Evolutionary conservation across 2,888 invertebrate genomes (phyloP).

Genomic region (Ferdinandea cuprea): DNA sequence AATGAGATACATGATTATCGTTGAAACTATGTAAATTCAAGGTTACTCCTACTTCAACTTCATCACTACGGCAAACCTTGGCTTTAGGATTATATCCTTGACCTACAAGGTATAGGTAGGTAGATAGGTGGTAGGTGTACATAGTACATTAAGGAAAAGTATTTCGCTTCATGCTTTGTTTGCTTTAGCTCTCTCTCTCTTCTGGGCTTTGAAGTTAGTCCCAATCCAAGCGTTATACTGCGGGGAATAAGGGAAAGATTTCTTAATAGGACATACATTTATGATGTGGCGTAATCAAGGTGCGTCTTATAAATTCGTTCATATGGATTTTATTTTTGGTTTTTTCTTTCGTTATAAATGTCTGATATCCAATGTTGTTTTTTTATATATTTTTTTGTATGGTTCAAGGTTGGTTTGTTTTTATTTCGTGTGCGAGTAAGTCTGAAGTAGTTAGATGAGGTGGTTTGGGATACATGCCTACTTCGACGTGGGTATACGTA

Average conservation of each 20-base stretch:
- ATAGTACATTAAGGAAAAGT: not conserved
- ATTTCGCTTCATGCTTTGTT: not conserved
- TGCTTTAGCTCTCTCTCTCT: not conserved
- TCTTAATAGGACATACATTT: not conserved
- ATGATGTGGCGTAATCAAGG: conserved; percentile 33
- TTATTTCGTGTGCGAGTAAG: not conserved
- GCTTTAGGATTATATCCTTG: conserved; percentile 57
- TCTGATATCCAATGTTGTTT: conserved; percentile 5
- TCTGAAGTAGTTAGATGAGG: conserved; percentile 2
- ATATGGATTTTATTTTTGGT: too few species aligned
- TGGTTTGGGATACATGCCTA: not conserved
- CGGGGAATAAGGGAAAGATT: not conserved
- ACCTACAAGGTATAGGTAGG: conserved; percentile 24
- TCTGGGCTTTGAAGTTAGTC: not conserved
- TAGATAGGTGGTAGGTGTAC: not conserved
- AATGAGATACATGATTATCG: conserved; percentile 20
- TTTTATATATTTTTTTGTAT: not conserved
- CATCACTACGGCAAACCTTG: conserved; percentile 29
- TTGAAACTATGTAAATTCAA: not conserved
- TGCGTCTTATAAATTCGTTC: conserved; percentile 15
- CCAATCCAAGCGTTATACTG: not conserved
- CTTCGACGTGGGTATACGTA: conserved; percentile 13
- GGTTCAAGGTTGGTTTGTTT: conserved; percentile 31
- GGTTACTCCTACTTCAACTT: not conserved
- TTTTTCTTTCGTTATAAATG: conserved; percentile 2